Conservation (phyloP, 2,113 vertebrate genomes). For the Sula dactylatra region DNA sequence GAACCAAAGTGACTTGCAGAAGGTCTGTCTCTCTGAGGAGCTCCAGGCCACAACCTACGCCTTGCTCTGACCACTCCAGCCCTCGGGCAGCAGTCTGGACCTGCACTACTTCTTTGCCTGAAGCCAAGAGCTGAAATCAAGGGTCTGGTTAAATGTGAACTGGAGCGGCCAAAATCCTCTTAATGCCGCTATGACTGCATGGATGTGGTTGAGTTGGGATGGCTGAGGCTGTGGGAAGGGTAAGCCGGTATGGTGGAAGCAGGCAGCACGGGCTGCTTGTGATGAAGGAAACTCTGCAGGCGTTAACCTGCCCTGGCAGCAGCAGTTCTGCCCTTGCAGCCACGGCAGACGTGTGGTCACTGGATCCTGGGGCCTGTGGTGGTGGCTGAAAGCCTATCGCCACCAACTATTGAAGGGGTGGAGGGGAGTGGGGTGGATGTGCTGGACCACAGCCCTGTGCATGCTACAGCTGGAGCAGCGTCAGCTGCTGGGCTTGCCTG, state of each 20-base stretch:
- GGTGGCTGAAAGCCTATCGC: not conserved
- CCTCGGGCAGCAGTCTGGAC: not conserved
- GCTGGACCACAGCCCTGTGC: not conserved
- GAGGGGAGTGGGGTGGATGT: not conserved
- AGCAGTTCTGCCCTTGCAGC: not conserved
- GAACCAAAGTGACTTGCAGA: not conserved
- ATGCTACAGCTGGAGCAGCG: rapidly evolving
- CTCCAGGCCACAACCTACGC: not conserved
- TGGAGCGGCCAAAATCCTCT: not conserved
- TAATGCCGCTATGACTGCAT: not conserved
- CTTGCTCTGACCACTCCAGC: not conserved
- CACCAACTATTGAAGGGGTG: not conserved
- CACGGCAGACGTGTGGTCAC: rapidly evolving
- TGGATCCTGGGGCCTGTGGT: not conserved
- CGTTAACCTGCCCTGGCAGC: not conserved
- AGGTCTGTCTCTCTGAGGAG: not conserved
- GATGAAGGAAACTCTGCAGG: not conserved
- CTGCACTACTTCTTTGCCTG: rapidly evolving
- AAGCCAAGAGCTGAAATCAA: not conserved
- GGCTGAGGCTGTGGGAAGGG: not conserved
- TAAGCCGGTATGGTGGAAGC: not conserved
- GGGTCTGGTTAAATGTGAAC: not conserved
- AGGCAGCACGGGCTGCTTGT: rapidly evolving
- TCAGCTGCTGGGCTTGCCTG: not conserved
- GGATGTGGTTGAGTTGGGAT: not conserved